Evolutionary conservation across 2,797 vertebrate genomes (phyloP).

Genomic region (Echiichthys vipera): DNA sequence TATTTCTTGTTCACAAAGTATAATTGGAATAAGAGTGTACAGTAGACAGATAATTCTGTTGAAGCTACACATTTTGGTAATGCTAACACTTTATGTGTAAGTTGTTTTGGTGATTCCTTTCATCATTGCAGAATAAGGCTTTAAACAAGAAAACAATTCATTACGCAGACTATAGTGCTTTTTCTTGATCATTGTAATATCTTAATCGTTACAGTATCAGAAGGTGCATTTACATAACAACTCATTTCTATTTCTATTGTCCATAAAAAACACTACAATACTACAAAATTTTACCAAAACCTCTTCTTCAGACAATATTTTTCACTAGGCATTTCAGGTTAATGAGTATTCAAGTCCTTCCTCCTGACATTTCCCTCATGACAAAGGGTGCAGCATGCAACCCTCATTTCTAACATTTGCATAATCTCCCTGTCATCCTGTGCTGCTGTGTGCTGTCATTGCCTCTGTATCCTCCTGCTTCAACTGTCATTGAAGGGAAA

Average conservation of each 20-base stretch:
- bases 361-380: constrained; percentile 72
- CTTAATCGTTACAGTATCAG: constrained; percentile 2
- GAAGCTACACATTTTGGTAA: constrained; percentile 16
- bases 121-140: constrained; percentile 13
- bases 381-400: constrained; percentile 59
- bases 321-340: constrained; percentile 36
- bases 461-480: constrained; percentile 35
- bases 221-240: constrained; percentile 22
- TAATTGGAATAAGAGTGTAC: constrained; percentile 3
- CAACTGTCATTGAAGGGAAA: constrained; percentile 47
- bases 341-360: constrained; percentile 66
- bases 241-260: constrained; percentile 6
- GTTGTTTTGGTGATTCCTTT: constrained; percentile 21
- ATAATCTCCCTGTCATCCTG: constrained; percentile 68
- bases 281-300: constrained; percentile 21
- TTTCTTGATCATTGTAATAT: constrained; percentile 10
- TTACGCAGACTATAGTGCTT: constrained; percentile 4
- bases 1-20: neutral
- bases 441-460: constrained; percentile 32
- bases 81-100: constrained; percentile 14
- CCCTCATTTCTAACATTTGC: constrained; percentile 71
- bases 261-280: constrained; percentile 22
- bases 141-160: constrained; percentile 13
- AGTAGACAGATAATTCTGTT: neutral
- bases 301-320: constrained; percentile 16